Base-by-base conservation (phyloP, 1,140 invertebrate species). In the Drosophila persimilis region DNA sequence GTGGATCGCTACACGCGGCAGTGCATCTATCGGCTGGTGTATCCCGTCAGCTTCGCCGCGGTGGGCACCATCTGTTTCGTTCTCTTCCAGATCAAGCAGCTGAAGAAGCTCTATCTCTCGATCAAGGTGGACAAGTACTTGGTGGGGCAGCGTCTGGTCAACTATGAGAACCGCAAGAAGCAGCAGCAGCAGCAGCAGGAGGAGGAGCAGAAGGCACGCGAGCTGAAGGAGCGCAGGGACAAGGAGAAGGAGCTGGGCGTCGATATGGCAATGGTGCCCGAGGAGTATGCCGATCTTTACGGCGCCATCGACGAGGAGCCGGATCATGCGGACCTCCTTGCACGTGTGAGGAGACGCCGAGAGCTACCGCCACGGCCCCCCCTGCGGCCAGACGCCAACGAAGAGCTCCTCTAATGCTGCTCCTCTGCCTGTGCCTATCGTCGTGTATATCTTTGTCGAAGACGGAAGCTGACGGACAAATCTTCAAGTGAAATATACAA, bases 61-160 rank as follows among this genome's bases (percentile, higher is more conserved):
- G 93, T 94, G 44, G 88, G 96, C 6, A 92, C 96, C 39, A 92
- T 94, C 47, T 93, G 94, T 46, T 93, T 97, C 50, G 93, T 97
- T 48, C 93, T 94, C 55, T 94, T 97, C 89, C 92, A 95, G 92
- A 95, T 98, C 39, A 94, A 95, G 58, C 98, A 99, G 90, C 98
- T 99, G 91, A 95, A 94, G 79, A 96, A 97, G 81, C 93, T 99
- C 0, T 99, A 99, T 90, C 97, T 99, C 90, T 98, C 99, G 92
- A 99, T 99, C 89, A 99, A 99, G 92, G 99, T 99, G 93, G 98
- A 99, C 91, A 99, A 99, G 93, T 99, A 99, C 93, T 93, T 99
- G 24, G 98, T 99, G 2, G 98, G 98, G 0, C 96, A 97, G 84
- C 94, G 97, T 58, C 94, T 99, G 56, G 97, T 99, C 0, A 99